Evolutionary conservation across 2,797 vertebrate genomes (phyloP).

Genomic region (Simalia tracyae): DNA sequence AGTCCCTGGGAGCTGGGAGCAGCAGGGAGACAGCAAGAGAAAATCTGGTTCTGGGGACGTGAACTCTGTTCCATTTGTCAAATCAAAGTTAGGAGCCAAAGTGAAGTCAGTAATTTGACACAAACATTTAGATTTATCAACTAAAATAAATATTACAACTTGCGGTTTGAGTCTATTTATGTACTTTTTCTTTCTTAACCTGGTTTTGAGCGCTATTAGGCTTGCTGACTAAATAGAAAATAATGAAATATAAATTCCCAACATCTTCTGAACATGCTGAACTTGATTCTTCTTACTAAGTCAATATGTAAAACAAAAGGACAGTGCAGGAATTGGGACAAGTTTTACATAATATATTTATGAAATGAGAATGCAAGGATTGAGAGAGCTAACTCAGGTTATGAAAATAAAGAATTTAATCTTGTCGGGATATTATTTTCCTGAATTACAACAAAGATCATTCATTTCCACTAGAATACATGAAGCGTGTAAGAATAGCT

Average conservation of each 20-base stretch:
- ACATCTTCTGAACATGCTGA: background rate
- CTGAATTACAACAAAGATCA: background rate
- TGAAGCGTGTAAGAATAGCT: constrained; percentile 20
- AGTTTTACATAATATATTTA: constrained; percentile 25
- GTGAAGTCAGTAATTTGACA: background rate
- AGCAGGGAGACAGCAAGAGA: no score
- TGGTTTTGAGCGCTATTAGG: background rate
- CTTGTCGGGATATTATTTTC: constrained; percentile 17
- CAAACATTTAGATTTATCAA: background rate
- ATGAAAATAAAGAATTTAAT: constrained; percentile 28
- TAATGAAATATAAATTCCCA: constrained; percentile 6
- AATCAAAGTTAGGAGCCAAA: background rate
- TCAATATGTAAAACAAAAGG: constrained; percentile 5
- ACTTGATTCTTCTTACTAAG: background rate
- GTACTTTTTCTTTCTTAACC: background rate
- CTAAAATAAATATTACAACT: background rate
- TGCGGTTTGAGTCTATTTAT: background rate
- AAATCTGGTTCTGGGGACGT: background rate
- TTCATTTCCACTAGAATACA: background rate
- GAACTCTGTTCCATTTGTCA: background rate
- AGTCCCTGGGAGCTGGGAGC: no score
- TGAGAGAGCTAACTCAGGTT: constrained; percentile 9
- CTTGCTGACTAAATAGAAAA: constrained; percentile 21
- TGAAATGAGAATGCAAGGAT: constrained; percentile 29
- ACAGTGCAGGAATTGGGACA: background rate